Base-by-base conservation (phyloP, 1,140 invertebrate genomes). In the Aphaenogaster rudis region DNA sequence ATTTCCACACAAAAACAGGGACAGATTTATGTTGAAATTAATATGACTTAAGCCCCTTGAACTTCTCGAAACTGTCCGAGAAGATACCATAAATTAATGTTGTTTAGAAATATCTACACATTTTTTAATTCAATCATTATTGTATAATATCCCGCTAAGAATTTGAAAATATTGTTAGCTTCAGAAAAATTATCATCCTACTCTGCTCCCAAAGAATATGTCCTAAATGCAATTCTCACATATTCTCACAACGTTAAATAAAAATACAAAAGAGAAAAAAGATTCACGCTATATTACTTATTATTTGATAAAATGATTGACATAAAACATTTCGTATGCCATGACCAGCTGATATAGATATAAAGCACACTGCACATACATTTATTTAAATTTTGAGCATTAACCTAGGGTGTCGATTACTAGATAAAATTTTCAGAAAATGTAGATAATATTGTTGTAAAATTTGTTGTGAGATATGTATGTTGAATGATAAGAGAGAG, bases 381-480 rank as follows among this genome's bases (percentile, higher is more conserved):
- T 67, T 67, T 57, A 74, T 39, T 74, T 74, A 52, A 74, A 36
- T 74, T 33, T 57, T 7, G 39, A 74, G 9, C 33, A 54, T n/a
- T 21, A 39, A 6, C 3, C 7, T 57, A 39, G 9, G 7, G 15
- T 52, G 28, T 33, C 21, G 1, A 33, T 3, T 5, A 28, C 11
- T 13, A 74, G 1, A n/a, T 8, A 54, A 59, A 21, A 57, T 21
- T 21, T 39, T 5, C n/a, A 57, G 0, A 76, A 57, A 39, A 59
- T 9, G 42, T 57, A 4, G 15, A 52, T 48, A 66, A 66, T 45
- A 69, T 13, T 36, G 5, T 74, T 33, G 11, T 13, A 57, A 39
- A 42, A 59, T 15, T 54, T 76, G 2, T 54, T n/a, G 3, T 54
- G 1, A 39, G 3, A 17, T 28, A 7, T 39, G 8, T 57, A 15